Evolutionary conservation across 2,797 vertebrate genomes (phyloP).

Genomic region (Gouania willdenowi): DNA sequence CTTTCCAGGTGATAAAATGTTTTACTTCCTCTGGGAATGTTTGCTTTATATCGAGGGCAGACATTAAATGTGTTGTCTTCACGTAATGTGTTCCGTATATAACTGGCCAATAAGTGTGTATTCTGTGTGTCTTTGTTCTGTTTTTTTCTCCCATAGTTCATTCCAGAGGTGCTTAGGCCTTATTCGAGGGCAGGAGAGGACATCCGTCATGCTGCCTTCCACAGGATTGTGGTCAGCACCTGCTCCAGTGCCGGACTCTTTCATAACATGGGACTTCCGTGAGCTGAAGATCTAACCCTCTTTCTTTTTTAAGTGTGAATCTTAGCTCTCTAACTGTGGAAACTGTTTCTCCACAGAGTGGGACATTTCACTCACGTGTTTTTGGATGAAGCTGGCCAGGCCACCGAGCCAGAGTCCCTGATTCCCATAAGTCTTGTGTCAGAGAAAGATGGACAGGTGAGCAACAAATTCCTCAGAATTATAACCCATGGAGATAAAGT

Average conservation of each 20-base stretch:
- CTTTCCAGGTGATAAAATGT: too few species aligned
- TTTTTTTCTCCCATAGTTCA: slow-evolving; percentile 57
- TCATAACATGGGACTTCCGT: slow-evolving; percentile 85
- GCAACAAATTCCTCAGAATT: background rate
- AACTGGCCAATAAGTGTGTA: too few species aligned
- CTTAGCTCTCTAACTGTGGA: background rate
- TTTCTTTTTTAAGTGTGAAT: too few species aligned
- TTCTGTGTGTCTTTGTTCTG: background rate
- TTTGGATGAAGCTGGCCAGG: slow-evolving; percentile 94
- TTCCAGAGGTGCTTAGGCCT: slow-evolving; percentile 77
- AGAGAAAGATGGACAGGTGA: slow-evolving; percentile 85
- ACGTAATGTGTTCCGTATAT: too few species aligned
- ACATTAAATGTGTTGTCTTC: too few species aligned
- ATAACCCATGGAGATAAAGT: too few species aligned
- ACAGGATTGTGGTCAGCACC: slow-evolving; percentile 88
- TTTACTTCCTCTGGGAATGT: too few species aligned
- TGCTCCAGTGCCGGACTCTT: slow-evolving; percentile 91
- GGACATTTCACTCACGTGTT: slow-evolving; percentile 95
- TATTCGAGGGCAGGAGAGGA: slow-evolving; percentile 90
- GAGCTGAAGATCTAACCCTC: background rate
- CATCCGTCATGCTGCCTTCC: slow-evolving; percentile 81
- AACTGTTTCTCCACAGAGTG: slow-evolving; percentile 62
- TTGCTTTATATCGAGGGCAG: too few species aligned
- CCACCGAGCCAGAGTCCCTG: slow-evolving; percentile 89
- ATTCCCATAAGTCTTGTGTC: slow-evolving; percentile 88